phyloP scores from a whole-genome alignment of 2,888 invertebrate species.

The Euplagia quadripunctaria region DNA sequence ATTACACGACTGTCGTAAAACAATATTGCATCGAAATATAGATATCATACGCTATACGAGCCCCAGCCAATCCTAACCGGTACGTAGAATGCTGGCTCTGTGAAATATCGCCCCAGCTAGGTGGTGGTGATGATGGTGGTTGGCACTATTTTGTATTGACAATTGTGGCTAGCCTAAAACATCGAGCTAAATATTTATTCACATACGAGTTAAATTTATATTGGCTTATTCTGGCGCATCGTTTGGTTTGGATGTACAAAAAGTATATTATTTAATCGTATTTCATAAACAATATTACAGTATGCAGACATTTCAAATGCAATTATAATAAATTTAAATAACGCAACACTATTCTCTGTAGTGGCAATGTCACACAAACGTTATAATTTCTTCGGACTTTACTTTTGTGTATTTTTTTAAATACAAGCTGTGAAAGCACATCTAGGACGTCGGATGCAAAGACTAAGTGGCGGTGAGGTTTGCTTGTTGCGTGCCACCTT shows the following conservation, averaged over 20 bases:
- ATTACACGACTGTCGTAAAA: too few species aligned
- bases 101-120: not conserved
- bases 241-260: not conserved
- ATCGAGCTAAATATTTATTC: not conserved
- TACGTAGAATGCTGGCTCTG: not conserved
- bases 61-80: not conserved
- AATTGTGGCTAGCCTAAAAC: not conserved
- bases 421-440: not conserved
- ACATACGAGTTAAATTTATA: not conserved
- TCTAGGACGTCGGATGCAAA: not conserved
- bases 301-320: not conserved
- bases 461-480: not conserved
- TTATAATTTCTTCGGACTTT: not conserved
- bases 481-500: not conserved
- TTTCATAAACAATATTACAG: slow-evolving; percentile 3
- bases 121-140: too few species aligned
- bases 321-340: not conserved
- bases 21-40: too few species aligned
- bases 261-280: not conserved
- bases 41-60: too few species aligned
- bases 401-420: too few species aligned
- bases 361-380: not conserved
- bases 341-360: not conserved
- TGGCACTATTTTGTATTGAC: too few species aligned
- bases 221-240: not conserved